Evolutionary conservation across 2,888 invertebrate genomes (phyloP).

Genomic region (Brachynemurus nebulosus): DNA sequence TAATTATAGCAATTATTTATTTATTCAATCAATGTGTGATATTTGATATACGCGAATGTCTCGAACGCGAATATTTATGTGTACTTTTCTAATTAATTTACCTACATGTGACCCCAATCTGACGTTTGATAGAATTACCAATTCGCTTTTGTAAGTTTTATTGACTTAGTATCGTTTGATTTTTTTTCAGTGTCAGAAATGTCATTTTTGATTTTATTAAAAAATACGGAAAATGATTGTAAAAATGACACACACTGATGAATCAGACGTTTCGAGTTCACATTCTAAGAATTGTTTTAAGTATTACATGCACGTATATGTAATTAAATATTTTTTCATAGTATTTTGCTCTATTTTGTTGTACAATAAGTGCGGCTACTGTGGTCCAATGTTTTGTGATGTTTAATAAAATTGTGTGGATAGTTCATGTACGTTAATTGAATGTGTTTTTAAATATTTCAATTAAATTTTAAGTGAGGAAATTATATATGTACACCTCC

Average conservation of each 20-base stretch:
- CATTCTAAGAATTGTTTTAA: constrained; percentile 2
- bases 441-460: too few species aligned
- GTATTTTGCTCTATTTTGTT: too few species aligned
- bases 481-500: too few species aligned
- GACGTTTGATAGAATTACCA: constrained; percentile 19
- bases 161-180: background rate
- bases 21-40: background rate
- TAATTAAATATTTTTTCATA: too few species aligned
- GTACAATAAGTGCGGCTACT: too few species aligned
- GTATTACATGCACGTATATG: background rate
- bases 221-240: too few species aligned
- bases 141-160: too few species aligned
- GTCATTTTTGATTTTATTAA: too few species aligned
- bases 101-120: constrained; percentile 36
- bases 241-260: background rate
- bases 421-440: too few species aligned
- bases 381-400: too few species aligned
- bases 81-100: background rate
- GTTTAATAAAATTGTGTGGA: too few species aligned
- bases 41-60: background rate
- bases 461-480: too few species aligned
- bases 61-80: background rate
- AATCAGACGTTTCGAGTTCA: background rate
- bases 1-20: constrained; percentile 19
- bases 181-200: constrained; percentile 1